Evolutionary conservation across 1,140 invertebrate genomes (phyloP).

Genomic region (Subanguina moxae): DNA sequence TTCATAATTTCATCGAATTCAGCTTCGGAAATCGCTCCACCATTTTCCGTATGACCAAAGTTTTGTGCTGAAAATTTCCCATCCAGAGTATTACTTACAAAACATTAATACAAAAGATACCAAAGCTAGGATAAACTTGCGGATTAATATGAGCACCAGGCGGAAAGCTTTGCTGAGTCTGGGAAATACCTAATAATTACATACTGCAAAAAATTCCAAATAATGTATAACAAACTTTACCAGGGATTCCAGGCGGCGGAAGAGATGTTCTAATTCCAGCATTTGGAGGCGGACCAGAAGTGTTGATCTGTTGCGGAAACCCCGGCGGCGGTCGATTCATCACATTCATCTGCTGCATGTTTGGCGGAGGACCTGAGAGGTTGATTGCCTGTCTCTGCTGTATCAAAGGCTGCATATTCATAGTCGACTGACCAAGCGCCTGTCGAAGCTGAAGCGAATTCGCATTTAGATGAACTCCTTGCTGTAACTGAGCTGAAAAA

Average conservation of each 20-base stretch:
- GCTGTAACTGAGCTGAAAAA: not conserved
- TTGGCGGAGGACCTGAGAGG: conserved; percentile 36
- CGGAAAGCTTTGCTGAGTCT: conserved; percentile 25
- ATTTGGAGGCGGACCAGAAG: conserved; percentile 9
- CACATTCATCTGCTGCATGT: conserved; percentile 19
- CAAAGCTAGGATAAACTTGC: conserved; percentile 45
- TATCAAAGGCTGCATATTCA: not conserved
- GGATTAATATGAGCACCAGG: conserved; percentile 57
- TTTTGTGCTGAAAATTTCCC: conserved; percentile 14
- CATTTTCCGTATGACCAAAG: conserved; percentile 13
- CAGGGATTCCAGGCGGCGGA: conserved; percentile 12
- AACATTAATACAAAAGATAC: not conserved
- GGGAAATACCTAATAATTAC: not conserved
- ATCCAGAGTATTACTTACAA: not conserved
- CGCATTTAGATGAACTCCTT: not conserved
- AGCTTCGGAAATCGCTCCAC: conserved; percentile 70
- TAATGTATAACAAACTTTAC: not conserved
- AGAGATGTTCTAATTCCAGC: conserved; percentile 22
- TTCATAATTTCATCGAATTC: conserved; percentile 98
- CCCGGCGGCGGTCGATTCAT: conserved; percentile 44
- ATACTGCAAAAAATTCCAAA: not conserved
- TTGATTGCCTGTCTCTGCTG: conserved; percentile 17
- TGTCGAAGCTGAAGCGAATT: not conserved
- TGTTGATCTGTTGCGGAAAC: conserved; percentile 11
- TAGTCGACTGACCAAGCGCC: not conserved